Conservation (phyloP, 2,797 vertebrate genomes). For the Myiotriccus ornatus region DNA sequence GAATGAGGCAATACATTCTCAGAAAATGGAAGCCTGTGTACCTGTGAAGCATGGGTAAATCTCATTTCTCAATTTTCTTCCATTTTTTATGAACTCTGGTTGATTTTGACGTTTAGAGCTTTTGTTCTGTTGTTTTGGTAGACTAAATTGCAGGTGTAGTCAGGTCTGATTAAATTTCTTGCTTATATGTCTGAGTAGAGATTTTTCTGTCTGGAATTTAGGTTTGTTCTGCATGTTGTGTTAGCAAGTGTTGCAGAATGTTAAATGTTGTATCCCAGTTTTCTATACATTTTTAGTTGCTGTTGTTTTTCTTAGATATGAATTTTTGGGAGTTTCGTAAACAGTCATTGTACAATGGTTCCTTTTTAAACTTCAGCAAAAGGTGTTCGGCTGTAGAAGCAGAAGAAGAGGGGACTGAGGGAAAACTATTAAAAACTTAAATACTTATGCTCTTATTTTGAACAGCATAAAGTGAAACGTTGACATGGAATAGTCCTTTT, state of each 20-base stretch:
- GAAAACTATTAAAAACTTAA: background rate
- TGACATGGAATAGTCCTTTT: background rate
- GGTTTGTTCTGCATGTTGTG: background rate
- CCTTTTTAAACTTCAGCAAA: background rate
- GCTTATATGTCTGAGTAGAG: background rate
- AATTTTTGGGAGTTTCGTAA: background rate
- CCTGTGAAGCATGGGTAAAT: background rate
- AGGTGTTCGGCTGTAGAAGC: background rate
- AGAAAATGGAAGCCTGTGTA: background rate
- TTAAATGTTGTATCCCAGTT: background rate
- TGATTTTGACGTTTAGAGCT: background rate
- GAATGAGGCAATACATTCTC: background rate
- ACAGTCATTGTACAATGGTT: background rate
- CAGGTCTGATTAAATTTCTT: background rate
- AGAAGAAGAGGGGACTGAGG: background rate
- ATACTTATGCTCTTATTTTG: background rate
- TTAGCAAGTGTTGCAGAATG: background rate
- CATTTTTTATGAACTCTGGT: background rate
- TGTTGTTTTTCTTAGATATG: background rate
- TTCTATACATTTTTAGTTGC: background rate
- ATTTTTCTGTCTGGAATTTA: conserved; percentile 14
- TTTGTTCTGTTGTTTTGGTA: conserved; percentile 13
- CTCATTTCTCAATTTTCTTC: background rate
- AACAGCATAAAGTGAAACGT: background rate
- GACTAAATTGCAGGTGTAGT: background rate